Percentiles rank a stretch among this genome's conserved stretches.
Conservation (phyloP, 2,888 invertebrate genomes). For the Spisula subtruncata region DNA sequence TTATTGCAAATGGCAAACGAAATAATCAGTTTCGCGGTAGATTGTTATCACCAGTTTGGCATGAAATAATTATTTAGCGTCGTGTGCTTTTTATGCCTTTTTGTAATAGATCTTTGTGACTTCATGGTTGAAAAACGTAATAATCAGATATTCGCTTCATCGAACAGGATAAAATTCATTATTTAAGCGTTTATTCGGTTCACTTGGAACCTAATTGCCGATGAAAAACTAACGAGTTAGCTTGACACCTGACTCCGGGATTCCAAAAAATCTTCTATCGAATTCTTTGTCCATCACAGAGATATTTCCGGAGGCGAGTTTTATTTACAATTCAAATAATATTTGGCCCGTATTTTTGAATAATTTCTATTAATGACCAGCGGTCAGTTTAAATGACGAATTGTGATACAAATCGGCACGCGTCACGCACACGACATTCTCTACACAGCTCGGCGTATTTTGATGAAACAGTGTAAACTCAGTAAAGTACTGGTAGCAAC, state of each 20-base stretch:
- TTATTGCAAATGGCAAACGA: not conserved
- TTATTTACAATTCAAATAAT: constrained; percentile 59
- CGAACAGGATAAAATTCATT: constrained; percentile 22
- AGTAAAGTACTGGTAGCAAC: not conserved
- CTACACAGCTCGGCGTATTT: constrained; percentile 7
- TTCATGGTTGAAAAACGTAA: not conserved
- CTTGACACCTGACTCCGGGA: constrained; percentile 44
- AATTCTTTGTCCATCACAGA: constrained; percentile 56
- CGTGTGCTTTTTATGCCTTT: not conserved
- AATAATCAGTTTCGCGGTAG: not conserved
- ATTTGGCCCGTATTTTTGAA: constrained; percentile 41
- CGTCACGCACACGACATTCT: constrained; percentile 37
- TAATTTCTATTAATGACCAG: constrained; percentile 47
- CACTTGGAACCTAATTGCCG: constrained; percentile 47
- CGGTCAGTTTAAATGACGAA: constrained; percentile 55
- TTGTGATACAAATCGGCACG: constrained; percentile 46
- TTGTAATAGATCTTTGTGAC: not conserved
- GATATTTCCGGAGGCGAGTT: constrained; percentile 44
- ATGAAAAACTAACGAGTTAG: constrained; percentile 53
- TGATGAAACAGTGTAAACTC: constrained; percentile 30
- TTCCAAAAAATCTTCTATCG: constrained; percentile 36
- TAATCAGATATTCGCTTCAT: not conserved
- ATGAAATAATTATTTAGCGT: not conserved
- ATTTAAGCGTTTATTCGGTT: constrained; percentile 48
- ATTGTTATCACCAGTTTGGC: not conserved